These are phyloP conservation scores for Rhingia rostrata DNA, from an alignment of 2,888 invertebrate genomes.

Conservation along the genomic window DNA sequence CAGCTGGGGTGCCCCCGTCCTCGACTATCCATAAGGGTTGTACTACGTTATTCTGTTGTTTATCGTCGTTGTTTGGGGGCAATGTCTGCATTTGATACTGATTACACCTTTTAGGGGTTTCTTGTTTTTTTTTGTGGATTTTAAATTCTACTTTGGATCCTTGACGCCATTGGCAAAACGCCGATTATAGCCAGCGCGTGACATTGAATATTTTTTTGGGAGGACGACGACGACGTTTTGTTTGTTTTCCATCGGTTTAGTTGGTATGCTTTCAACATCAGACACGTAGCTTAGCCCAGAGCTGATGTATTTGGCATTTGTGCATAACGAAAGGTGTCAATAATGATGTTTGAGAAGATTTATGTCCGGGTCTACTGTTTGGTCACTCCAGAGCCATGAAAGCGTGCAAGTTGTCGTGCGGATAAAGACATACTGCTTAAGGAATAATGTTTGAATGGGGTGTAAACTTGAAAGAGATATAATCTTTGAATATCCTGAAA, in stretches of 20 bases:
- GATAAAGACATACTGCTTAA: too few species aligned
- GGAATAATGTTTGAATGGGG: too few species aligned
- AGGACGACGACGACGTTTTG: not conserved
- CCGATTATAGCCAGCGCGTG: constrained; percentile 28
- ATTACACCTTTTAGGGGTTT: constrained; percentile 35
- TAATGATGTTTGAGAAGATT: too few species aligned
- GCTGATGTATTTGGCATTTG: constrained; percentile 11
- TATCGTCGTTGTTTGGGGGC: constrained; percentile 27
- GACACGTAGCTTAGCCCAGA: not conserved
- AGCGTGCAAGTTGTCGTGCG: too few species aligned
- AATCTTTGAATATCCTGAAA: too few species aligned
- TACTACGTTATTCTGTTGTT: constrained; percentile 13
- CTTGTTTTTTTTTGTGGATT: constrained; percentile 14
- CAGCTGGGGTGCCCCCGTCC: not conserved
- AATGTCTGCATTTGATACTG: constrained; percentile 49
- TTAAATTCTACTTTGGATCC: constrained; percentile 8
- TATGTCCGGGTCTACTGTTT: too few species aligned
- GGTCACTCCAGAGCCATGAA: too few species aligned
- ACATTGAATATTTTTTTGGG: constrained; percentile 27
- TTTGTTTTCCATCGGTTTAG: not conserved
- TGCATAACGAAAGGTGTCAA: constrained; percentile 18
- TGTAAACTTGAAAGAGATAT: too few species aligned
- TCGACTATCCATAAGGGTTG: not conserved
- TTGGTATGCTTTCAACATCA: not conserved
- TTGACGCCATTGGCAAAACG: constrained; percentile 2